Evolutionary conservation across 2,797 vertebrate genomes (phyloP), one percentile per base, ranked within the genome.

Genomic region (Gymnothorax reevesii): DNA sequence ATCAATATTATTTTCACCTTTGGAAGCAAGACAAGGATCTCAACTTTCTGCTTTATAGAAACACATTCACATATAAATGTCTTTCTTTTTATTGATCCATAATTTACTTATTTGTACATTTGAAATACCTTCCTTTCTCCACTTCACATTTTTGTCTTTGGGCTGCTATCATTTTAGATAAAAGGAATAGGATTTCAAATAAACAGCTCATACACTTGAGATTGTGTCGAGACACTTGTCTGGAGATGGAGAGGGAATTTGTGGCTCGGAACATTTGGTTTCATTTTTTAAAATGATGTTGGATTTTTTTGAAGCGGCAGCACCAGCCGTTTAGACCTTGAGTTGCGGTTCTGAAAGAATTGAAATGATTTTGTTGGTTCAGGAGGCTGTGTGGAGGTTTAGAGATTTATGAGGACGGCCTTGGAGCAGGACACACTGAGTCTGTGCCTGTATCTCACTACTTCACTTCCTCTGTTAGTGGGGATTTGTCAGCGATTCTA

Each of bases 381-480:
- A 54, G 20, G 49, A 2, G 75, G 75, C 75, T 79, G 75, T 79
- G 54, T 20, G 10, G 75, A 54, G 75, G 75, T 54, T 79, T 79
- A 79, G 54, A 79, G 75, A 79, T 79, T 79, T 79, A 79, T 79
- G 52, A 79, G 49, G 75, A n/a, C 9, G 42, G 75, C 49, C 75
- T 79, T 55, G 75, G 49, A 9, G 75, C 17, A 54, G 25, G 7
- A 79, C 15, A 54, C 49, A 52, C 3, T 77, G 75, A 33, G 33
- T 77, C 15, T 15, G n/a, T 8, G 17, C 75, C 4, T 4, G 20
- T 79, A 54, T 52, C 75, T 79, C 49, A 54, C 49, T 54, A 42
- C 22, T 55, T 54, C 17, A 79, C 10, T n/a, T 20, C 42, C 75
- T 79, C 75, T 79, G 75, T 79, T 52, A 12, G 52, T 54, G 20